phyloP scores from a whole-genome alignment of 1,140 invertebrate species.

The Nephotettix cincticeps region DNA sequence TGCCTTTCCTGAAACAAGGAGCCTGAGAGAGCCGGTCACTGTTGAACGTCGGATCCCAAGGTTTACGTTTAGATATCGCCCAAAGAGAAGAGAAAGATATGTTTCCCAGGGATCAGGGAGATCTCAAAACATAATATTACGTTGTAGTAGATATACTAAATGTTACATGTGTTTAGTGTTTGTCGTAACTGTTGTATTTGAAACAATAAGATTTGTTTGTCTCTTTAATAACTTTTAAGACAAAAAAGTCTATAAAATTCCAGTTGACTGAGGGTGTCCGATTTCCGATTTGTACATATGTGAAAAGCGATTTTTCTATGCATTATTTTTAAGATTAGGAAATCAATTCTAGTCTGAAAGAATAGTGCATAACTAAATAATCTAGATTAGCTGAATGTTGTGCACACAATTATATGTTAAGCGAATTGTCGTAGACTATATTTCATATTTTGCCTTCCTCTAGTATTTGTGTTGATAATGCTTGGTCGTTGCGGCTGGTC shows the following conservation, averaged over 20 bases:
- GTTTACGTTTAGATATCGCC: neutral
- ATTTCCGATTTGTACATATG: neutral
- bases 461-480: too few relatives aligned
- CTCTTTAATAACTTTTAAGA: neutral
- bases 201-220: neutral
- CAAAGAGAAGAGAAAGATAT: neutral
- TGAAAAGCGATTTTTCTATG: neutral
- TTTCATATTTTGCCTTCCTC: too few relatives aligned
- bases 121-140: constrained; percentile 11
- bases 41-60: constrained; percentile 3
- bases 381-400: constrained; percentile 9
- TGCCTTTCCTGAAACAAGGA: neutral
- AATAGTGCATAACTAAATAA: constrained; percentile 13
- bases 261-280: neutral
- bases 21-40: neutral
- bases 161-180: constrained; percentile 14
- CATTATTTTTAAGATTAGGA: constrained; percentile 23
- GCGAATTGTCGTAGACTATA: too few relatives aligned
- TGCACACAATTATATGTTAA: constrained; percentile 1
- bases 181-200: constrained; percentile 2
- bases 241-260: constrained; percentile 16
- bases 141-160: constrained; percentile 19
- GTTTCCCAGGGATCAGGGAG: neutral
- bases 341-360: constrained; percentile 7
- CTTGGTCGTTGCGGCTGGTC: too few relatives aligned